phyloP scores from a whole-genome alignment of 2,888 invertebrate species.

The Autographa pulchrina region DNA sequence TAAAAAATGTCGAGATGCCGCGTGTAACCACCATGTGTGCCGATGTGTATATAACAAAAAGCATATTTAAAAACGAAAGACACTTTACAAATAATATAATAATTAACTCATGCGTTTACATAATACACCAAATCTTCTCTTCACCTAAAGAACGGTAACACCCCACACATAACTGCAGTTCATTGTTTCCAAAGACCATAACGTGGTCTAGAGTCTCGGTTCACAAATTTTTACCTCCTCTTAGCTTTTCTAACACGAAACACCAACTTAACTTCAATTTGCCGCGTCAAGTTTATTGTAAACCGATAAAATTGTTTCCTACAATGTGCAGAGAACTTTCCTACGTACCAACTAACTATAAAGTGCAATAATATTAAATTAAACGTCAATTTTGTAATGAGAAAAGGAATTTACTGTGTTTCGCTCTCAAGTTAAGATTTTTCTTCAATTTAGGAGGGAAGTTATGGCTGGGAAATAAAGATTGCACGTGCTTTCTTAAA shows the following conservation, averaged over 20 bases:
- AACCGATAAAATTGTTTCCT: constrained; percentile 60
- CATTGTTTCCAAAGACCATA: background rate
- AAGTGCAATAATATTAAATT: constrained; percentile 62
- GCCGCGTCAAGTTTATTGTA: constrained; percentile 62
- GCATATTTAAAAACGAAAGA: no score
- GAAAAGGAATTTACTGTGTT: constrained; percentile 55
- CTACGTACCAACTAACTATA: constrained; percentile 44
- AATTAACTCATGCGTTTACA: no score
- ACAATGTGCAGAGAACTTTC: constrained; percentile 43
- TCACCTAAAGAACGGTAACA: background rate
- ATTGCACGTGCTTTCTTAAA: constrained; percentile 37
- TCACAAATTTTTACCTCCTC: constrained; percentile 14
- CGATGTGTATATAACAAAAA: no score
- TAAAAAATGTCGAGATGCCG: no score
- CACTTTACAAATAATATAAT: no score
- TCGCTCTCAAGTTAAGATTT: constrained; percentile 48
- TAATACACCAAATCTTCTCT: no score
- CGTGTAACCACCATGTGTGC: no score
- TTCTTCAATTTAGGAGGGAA: constrained; percentile 40
- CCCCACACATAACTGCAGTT: background rate
- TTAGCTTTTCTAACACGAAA: constrained; percentile 41
- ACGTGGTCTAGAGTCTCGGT: background rate
- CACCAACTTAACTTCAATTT: constrained; percentile 57
- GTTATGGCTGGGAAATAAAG: constrained; percentile 46
- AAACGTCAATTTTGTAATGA: constrained; percentile 61